A percentile compares a stretch with the other conserved stretches of the same genome.
Evolutionary conservation across 2,797 vertebrate species (phyloP).

Genomic region (Paramormyrops hopkinsi): DNA sequence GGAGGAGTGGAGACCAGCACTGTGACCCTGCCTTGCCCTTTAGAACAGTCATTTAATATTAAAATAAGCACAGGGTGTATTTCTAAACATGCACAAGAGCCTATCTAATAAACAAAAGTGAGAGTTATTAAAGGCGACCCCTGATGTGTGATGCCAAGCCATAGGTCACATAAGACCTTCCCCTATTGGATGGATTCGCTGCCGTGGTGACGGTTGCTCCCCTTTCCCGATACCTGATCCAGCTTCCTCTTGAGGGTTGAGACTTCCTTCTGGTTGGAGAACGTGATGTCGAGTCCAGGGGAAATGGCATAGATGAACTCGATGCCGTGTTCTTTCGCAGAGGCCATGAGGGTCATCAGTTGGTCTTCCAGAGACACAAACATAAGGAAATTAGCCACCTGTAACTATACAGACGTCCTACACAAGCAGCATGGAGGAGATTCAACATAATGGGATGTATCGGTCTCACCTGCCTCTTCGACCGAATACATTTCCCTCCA

Average conservation of each 20-base stretch:
- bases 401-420: background rate
- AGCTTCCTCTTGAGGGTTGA: slow-evolving; percentile 85
- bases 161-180: background rate
- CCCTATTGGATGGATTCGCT: background rate
- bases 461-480: slow-evolving; percentile 83
- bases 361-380: slow-evolving; percentile 66
- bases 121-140: background rate
- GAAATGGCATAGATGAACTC: slow-evolving; percentile 96
- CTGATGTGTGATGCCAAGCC: background rate
- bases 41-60: background rate
- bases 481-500: slow-evolving; percentile 95
- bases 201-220: background rate
- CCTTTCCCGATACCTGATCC: slow-evolving; percentile 71
- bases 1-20: background rate
- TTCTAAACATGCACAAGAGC: background rate
- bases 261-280: slow-evolving; percentile 89
- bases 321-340: slow-evolving; percentile 76
- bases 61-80: background rate
- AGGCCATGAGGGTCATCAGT: slow-evolving; percentile 81
- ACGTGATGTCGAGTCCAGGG: slow-evolving; percentile 92
- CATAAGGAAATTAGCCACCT: background rate
- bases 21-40: background rate
- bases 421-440: background rate
- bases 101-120: background rate
- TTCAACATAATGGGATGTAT: background rate